Evolutionary conservation across 1,140 invertebrate genomes (phyloP).

Genomic region (Euura lappo): DNA sequence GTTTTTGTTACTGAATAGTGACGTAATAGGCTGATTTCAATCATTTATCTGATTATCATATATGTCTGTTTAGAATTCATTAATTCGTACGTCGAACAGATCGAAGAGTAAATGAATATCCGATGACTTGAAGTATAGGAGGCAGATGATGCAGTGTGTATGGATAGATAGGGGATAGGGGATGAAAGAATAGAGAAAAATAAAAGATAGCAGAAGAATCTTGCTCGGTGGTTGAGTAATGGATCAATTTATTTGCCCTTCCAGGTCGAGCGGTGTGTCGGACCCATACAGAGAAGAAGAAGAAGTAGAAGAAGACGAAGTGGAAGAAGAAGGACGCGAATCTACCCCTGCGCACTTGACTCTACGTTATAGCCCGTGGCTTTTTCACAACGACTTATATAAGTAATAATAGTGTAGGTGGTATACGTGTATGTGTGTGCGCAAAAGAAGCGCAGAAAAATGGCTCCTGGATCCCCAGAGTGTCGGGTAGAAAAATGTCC

Average conservation of each 20-base stretch:
- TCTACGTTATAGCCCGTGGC: not conserved
- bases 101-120: not conserved
- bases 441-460: slow-evolving; percentile 37
- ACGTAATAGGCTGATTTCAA: too few relatives aligned
- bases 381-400: too few relatives aligned
- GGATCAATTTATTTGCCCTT: slow-evolving; percentile 56
- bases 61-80: too few relatives aligned
- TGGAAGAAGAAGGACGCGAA: too few relatives aligned
- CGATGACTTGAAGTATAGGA: slow-evolving; percentile 6
- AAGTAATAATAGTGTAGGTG: too few relatives aligned
- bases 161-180: not conserved
- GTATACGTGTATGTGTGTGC: not conserved
- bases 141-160: slow-evolving; percentile 7
- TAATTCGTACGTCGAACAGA: not conserved
- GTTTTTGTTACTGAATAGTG: too few relatives aligned
- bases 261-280: slow-evolving; percentile 2
- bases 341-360: not conserved
- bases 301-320: not conserved
- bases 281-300: not conserved
- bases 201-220: slow-evolving; percentile 49
- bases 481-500: slow-evolving; percentile 53
- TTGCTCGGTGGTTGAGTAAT: slow-evolving; percentile 54
- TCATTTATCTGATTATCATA: too few relatives aligned
- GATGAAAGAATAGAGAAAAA: not conserved
- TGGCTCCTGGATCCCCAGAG: slow-evolving; percentile 46